Base-by-base conservation (phyloP, 1,140 invertebrate genomes). In the Caerostris darwini region DNA sequence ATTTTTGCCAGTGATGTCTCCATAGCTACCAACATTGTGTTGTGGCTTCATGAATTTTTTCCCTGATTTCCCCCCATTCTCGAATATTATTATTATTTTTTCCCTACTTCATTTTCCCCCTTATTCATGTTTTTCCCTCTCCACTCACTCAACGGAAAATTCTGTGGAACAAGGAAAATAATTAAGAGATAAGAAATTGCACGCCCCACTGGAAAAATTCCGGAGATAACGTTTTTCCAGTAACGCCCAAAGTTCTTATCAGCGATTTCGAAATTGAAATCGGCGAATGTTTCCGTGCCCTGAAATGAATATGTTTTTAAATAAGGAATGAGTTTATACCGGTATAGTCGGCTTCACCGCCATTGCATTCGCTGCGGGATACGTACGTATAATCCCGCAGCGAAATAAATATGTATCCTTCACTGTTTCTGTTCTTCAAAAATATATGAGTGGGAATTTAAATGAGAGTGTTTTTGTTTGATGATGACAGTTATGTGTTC, bases 101-200 rank as follows among this genome's bases (percentile, higher is more conserved):
- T 34, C 50, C 56, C 71, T 50, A 34, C 34, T 56, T 83, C 56
- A 57, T 83, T 83, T 54, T 3, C 17, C 82, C 19, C 34, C 8
- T 59, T 34, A 34, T 34, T 34, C 82, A 5, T 57, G 53, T 77
- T 53, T 12, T 59, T 1, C 5, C 50, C 56, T 56, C 17, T 90
- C 14, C 69, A 58, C 69, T 19, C 3, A 34, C 34, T 77, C 57
- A n/a, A 17, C 50, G 19, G 81, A 82, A 83, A 83, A 64, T 10
- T 19, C 14, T 59, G 19, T 83, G 85, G 56, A 88, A 88, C 92
- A 93, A 93, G 92, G 92, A 93, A 93, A 93, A 93, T 93, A 93
- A 93, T 93, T 93, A 93, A 93, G 92, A 88, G 64, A 93, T 93
- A 93, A 93, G 92, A 83, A 89, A 86, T 93, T 56, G 67, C 85